Base-by-base conservation (phyloP, 2,888 invertebrate species). In the Himalopsyche tibetana region DNA sequence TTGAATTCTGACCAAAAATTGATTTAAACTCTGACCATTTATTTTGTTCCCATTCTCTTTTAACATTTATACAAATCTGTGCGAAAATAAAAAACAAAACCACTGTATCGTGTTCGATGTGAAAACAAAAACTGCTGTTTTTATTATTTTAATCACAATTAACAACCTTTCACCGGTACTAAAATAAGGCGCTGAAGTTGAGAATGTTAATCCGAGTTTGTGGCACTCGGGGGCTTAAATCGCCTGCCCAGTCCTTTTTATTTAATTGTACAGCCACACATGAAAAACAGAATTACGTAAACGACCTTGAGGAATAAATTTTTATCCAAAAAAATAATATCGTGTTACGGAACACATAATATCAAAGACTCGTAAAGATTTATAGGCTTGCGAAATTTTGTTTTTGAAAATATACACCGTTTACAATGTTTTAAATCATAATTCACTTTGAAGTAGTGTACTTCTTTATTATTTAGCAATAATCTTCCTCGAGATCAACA, bases 61-160 rank as follows among this genome's bases (percentile, higher is more conserved):
- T 11, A 11, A 4, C 45, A 2, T 9, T 45, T 45, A 11, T 45
- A 45, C 8, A 0, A 11, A 45, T 45, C 9, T 0, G 45, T 45
- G 8, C 6, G 9, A 56, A 56, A 56, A 56, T 56, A n/a, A 56
- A 56, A 5, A 4, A 56, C 17, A 56, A 56, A 56, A 5, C 6
- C 2, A 8, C 15, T 15, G 0, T 51, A 51, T 4, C 28, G 63
- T 63, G 11, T 63, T 63, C 15, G 19, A 2, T 38, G 11, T 4
- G 28, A 12, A 15, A 12, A 38, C 74, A 74, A 74, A 36, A 74
- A 28, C 69, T 36, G 36, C 4, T 42, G 5, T 36, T 36, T 74
- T 74, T 36, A 74, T 74, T 74, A 74, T 74, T 74, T 74, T 74
- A 74, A 74, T 74, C 74, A 74, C 28, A 74, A 74, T 74, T 36